A percentile compares a stretch with the other conserved stretches of the same genome.
phyloP scores from a whole-genome alignment of 2,113 vertebrate species.

The Channa maculata region DNA sequence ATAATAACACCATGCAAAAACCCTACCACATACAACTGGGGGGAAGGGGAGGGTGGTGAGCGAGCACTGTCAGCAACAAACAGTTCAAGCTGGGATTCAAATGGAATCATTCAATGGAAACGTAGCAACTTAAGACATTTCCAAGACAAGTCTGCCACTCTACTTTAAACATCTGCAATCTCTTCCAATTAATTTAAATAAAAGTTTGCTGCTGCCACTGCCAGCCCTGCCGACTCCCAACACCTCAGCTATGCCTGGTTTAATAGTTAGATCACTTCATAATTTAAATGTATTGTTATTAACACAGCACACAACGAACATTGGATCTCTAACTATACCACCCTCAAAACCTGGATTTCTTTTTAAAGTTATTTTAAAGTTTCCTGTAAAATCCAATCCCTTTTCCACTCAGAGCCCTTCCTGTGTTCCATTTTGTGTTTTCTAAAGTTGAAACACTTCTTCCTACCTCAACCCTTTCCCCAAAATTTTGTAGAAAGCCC shows the following conservation, averaged over 20 bases:
- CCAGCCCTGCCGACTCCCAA: neutral
- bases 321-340: conserved; percentile 77
- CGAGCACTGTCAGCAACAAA: conserved; percentile 19
- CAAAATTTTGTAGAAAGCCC: conserved; percentile 4
- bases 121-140: neutral
- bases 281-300: conserved; percentile 79
- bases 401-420: conserved; percentile 21
- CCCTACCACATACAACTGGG: conserved; percentile 54
- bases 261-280: conserved; percentile 76
- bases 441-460: neutral
- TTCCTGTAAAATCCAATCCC: conserved; percentile 18
- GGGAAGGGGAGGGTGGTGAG: conserved; percentile 11
- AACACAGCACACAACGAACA: conserved; percentile 82
- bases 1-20: conserved; percentile 80
- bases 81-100: conserved; percentile 27
- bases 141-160: neutral
- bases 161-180: conserved; percentile 7
- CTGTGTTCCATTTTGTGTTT: neutral
- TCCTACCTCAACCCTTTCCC: neutral
- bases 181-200: conserved; percentile 25
- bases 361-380: conserved; percentile 27
- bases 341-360: conserved; percentile 55
- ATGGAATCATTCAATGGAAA: neutral
- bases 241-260: conserved; percentile 53
- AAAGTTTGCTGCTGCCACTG: conserved; percentile 43